Percentiles rank a stretch among this genome's conserved stretches.
phyloP scores from a whole-genome alignment of 2,113 vertebrate species.

The Illadopsis cleaveri region DNA sequence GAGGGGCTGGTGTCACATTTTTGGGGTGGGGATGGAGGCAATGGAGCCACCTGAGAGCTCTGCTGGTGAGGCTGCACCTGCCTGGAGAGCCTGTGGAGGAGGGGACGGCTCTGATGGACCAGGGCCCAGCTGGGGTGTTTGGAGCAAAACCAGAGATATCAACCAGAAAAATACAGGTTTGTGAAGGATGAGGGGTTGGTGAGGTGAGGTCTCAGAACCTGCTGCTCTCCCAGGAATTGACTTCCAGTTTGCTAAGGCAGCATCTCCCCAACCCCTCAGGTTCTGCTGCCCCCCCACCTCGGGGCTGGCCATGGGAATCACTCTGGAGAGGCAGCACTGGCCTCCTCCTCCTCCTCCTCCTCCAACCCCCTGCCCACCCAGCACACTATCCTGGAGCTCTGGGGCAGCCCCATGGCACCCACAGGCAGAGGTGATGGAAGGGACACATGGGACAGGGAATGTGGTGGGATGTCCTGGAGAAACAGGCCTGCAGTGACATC shows the following conservation, averaged over 20 bases:
- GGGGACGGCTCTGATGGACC: accelerated
- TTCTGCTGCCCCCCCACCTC: background rate
- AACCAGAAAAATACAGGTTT: background rate
- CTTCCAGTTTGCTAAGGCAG: background rate
- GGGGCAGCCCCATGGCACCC: background rate
- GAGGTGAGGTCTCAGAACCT: background rate
- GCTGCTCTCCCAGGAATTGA: accelerated
- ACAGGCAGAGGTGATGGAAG: background rate
- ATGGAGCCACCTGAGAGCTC: background rate
- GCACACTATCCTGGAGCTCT: background rate
- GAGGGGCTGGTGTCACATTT: background rate
- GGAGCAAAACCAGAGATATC: background rate
- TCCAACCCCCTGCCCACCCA: background rate
- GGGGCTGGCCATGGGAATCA: accelerated
- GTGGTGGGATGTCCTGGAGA: background rate
- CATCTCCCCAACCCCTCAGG: accelerated
- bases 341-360: background rate
- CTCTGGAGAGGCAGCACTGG: background rate
- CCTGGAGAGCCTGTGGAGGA: accelerated
- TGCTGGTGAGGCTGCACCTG: accelerated
- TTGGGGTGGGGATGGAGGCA: background rate
- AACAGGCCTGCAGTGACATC: accelerated
- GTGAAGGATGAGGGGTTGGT: background rate
- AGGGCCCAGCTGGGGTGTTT: background rate
- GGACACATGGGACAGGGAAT: accelerated